Conservation (phyloP, 2,888 invertebrate genomes). For the Drosophila kokeensis region DNA sequence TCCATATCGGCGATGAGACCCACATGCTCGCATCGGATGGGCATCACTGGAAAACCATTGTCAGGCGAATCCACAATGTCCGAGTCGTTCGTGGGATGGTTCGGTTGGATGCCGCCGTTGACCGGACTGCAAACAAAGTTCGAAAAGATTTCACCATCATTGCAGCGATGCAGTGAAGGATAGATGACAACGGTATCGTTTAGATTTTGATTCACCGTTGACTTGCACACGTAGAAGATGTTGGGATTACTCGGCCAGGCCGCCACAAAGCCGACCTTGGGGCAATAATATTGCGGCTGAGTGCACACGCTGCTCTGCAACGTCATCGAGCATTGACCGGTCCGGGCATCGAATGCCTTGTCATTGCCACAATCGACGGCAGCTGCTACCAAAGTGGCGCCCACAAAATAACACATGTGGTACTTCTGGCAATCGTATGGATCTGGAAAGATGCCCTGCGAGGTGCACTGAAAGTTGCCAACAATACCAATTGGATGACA, state of each 20-base stretch:
- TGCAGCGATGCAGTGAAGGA: conserved; percentile 84
- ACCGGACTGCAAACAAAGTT: conserved; percentile 71
- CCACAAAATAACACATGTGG: conserved; percentile 84
- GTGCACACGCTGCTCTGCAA: conserved; percentile 75
- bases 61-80: conserved; percentile 50
- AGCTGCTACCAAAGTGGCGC: conserved; percentile 82
- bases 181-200: conserved; percentile 79
- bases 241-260: conserved; percentile 84
- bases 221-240: conserved; percentile 84
- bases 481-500: conserved; percentile 84
- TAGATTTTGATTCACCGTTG: conserved; percentile 81
- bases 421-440: conserved; percentile 85
- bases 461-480: conserved; percentile 84
- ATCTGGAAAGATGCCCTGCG: conserved; percentile 84
- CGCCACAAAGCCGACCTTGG: conserved; percentile 80
- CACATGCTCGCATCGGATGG: conserved; percentile 55
- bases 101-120: background rate
- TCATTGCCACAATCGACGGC: conserved; percentile 83
- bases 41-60: conserved; percentile 41
- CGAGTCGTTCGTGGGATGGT: conserved; percentile 20
- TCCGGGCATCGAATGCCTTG: conserved; percentile 82
- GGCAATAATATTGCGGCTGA: conserved; percentile 80
- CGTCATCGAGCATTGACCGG: conserved; percentile 82
- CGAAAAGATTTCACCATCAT: conserved; percentile 82
- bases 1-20: conserved; percentile 75